A percentile compares a stretch with the other conserved stretches of the same genome.
Evolutionary conservation across 2,113 vertebrate genomes (phyloP).

Genomic region (Madoqua kirkii): DNA sequence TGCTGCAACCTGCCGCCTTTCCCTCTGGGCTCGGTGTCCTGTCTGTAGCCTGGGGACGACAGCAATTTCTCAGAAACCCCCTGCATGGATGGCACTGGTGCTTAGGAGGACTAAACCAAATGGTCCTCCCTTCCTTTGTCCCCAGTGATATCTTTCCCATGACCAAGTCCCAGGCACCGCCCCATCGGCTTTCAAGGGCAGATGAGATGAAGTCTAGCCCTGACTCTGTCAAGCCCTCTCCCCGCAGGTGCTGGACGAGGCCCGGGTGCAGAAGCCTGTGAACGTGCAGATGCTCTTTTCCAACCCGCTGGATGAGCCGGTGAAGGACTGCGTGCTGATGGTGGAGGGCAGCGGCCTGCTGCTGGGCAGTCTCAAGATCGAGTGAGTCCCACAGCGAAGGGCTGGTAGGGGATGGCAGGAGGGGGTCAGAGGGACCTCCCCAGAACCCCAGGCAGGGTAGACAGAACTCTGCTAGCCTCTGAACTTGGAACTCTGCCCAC

Average conservation of each 20-base stretch:
- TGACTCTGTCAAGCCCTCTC: not conserved
- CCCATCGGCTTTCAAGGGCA: fast-evolving
- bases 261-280: constrained; percentile 67
- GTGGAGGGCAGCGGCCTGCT: constrained; percentile 81
- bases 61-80: not conserved
- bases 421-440: fast-evolving
- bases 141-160: not conserved
- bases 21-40: not conserved
- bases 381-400: constrained; percentile 65
- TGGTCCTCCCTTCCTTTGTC: not conserved
- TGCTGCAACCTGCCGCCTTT: fast-evolving
- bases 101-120: not conserved
- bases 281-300: constrained; percentile 79
- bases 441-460: not conserved
- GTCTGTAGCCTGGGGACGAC: not conserved
- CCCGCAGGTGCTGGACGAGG: constrained; percentile 73
- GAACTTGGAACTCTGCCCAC: not conserved
- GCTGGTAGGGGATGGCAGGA: fast-evolving
- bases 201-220: fast-evolving
- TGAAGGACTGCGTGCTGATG: constrained; percentile 77
- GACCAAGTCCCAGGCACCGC: not conserved
- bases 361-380: constrained; percentile 70
- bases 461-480: not conserved
- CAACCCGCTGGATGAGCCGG: constrained; percentile 72
- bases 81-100: not conserved